Conservation (phyloP, 2,888 invertebrate genomes). For the Eilema griseolum region DNA sequence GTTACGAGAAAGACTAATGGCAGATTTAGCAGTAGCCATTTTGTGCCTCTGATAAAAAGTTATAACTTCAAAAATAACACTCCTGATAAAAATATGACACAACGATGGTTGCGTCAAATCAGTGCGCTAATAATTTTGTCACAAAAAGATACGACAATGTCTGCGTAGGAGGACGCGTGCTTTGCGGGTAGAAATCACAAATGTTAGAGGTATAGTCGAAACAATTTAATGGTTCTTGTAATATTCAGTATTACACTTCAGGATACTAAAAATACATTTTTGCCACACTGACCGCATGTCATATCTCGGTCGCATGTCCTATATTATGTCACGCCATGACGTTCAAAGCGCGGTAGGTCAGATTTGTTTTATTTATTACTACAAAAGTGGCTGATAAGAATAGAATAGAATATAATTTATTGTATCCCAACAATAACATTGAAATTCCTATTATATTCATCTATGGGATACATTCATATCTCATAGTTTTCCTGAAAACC, state of each 20-base stretch:
- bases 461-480: too few relatives aligned
- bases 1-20: slow-evolving; percentile 1
- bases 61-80: neutral
- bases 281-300: neutral
- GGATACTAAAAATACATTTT: neutral
- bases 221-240: neutral
- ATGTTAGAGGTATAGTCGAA: neutral
- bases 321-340: neutral
- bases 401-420: neutral
- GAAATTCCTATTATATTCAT: too few relatives aligned
- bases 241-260: neutral
- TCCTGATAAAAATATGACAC: neutral
- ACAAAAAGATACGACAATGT: neutral
- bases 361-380: neutral
- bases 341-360: neutral
- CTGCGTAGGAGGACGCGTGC: neutral
- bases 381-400: neutral
- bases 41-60: slow-evolving; percentile 2
- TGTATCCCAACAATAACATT: neutral
- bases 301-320: neutral
- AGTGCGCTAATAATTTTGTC: neutral
- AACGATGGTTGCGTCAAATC: neutral
- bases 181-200: neutral
- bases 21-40: neutral
- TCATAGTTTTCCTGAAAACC: neutral